phyloP scores from a whole-genome alignment of 2,113 vertebrate species.

The Cochlearius cochlearius region DNA sequence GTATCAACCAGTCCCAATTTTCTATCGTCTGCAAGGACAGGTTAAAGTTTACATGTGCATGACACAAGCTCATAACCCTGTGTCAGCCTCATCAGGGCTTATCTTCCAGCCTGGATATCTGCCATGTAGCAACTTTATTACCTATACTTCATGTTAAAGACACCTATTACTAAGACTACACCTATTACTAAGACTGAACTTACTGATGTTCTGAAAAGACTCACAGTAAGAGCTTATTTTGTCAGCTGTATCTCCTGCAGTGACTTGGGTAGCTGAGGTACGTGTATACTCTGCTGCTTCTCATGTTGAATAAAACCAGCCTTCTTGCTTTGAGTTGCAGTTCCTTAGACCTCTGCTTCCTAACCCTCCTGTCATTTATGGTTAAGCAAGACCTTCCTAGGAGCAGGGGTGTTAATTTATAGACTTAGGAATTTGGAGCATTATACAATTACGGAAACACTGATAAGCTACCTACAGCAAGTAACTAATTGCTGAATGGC shows the following conservation, averaged over 20 bases:
- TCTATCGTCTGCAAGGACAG: neutral
- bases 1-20: neutral
- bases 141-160: neutral
- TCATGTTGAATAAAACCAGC: neutral
- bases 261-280: neutral
- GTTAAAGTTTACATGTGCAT: neutral
- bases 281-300: neutral
- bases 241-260: neutral
- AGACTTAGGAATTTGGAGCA: neutral
- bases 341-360: neutral
- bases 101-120: neutral
- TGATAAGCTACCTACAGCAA: neutral
- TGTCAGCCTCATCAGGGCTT: neutral
- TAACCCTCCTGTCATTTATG: neutral
- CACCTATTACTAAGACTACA: neutral
- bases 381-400: neutral
- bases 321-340: neutral
- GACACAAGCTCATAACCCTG: neutral
- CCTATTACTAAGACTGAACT: neutral
- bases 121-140: neutral
- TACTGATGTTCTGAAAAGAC: neutral
- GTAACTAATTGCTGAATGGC: neutral
- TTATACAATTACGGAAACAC: neutral
- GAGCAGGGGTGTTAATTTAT: neutral
- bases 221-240: neutral